phyloP scores from a whole-genome alignment of 2,888 invertebrate species.

The Melanostoma scalare region DNA sequence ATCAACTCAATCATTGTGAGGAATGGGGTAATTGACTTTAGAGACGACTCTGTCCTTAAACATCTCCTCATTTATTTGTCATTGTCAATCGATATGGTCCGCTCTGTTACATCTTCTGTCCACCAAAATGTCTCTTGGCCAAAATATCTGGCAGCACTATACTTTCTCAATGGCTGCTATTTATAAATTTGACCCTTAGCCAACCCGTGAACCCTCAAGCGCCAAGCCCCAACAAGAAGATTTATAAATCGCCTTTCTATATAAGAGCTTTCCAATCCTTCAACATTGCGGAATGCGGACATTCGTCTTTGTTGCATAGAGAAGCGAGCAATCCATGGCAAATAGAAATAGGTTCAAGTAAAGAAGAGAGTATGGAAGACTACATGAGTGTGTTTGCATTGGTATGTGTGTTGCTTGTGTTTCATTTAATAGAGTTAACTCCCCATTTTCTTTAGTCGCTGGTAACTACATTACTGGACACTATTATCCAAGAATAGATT shows the following conservation, averaged over 20 bases:
- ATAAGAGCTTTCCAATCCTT: constrained; percentile 23
- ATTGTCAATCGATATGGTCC: constrained; percentile 10
- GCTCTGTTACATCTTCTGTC: neutral
- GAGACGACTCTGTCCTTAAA: constrained; percentile 9
- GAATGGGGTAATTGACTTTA: constrained; percentile 27
- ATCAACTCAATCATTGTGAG: neutral
- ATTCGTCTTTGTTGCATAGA: constrained; percentile 28
- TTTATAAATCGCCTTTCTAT: constrained; percentile 53
- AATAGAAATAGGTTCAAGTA: neutral
- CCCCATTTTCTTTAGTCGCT: constrained; percentile 35
- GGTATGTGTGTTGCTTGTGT: constrained; percentile 11
- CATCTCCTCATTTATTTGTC: constrained; percentile 45
- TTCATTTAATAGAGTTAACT: constrained; percentile 30
- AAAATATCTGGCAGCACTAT: constrained; percentile 7
- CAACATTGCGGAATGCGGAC: constrained; percentile 14
- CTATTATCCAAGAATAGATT: constrained; percentile 74
- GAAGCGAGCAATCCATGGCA: constrained; percentile 28
- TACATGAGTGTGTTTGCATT: neutral
- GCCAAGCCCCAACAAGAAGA: constrained; percentile 30
- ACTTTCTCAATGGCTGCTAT: constrained; percentile 33
- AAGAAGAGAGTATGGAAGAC: neutral
- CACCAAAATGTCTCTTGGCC: constrained; percentile 18
- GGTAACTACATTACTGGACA: constrained; percentile 64
- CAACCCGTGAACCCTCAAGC: constrained; percentile 13
- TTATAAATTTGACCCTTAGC: constrained; percentile 43